A percentile compares a stretch with the other conserved stretches of the same genome.
Conservation (phyloP, 2,888 invertebrate genomes). For the Drepana falcataria region DNA sequence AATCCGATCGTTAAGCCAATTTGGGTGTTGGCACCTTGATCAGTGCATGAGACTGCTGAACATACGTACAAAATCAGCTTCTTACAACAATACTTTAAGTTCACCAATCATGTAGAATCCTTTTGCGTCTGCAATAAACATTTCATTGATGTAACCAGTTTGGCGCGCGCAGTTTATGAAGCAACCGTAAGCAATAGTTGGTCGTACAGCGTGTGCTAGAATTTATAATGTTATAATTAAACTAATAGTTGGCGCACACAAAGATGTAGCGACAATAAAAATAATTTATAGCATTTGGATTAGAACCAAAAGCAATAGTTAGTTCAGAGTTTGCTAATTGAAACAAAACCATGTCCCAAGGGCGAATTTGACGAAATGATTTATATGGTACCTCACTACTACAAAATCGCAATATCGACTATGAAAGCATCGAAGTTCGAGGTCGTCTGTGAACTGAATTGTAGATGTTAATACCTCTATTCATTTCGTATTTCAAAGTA, state of each 20-base stretch:
- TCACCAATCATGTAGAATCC: no score
- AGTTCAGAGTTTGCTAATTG: slow-evolving; percentile 19
- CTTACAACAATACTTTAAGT: slow-evolving; percentile 11
- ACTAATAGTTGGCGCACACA: slow-evolving; percentile 32
- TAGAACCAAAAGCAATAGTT: slow-evolving; percentile 34
- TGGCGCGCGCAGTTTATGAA: background rate
- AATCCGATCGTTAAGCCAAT: background rate
- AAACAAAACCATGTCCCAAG: slow-evolving; percentile 17
- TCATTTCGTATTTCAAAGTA: background rate
- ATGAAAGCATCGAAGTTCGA: slow-evolving; percentile 15
- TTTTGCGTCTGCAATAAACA: background rate
- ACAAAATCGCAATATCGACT: slow-evolving; percentile 9
- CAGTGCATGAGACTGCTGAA: slow-evolving; percentile 2
- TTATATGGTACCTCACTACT: slow-evolving; percentile 7
- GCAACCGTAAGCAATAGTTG: background rate
- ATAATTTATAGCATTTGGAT: slow-evolving; percentile 46
- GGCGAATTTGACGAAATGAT: slow-evolving; percentile 1
- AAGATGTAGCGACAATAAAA: slow-evolving; percentile 31
- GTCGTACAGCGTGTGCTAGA: slow-evolving; percentile 4
- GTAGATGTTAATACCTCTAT: background rate
- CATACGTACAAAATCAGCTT: slow-evolving; percentile 20
- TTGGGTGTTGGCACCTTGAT: background rate
- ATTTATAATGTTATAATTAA: slow-evolving; percentile 30
- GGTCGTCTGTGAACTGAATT: slow-evolving; percentile 7
- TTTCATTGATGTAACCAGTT: background rate